A percentile compares a stretch with the other conserved stretches of the same genome.
Conservation (phyloP, 2,888 invertebrate species). For the Allygus modestus region DNA sequence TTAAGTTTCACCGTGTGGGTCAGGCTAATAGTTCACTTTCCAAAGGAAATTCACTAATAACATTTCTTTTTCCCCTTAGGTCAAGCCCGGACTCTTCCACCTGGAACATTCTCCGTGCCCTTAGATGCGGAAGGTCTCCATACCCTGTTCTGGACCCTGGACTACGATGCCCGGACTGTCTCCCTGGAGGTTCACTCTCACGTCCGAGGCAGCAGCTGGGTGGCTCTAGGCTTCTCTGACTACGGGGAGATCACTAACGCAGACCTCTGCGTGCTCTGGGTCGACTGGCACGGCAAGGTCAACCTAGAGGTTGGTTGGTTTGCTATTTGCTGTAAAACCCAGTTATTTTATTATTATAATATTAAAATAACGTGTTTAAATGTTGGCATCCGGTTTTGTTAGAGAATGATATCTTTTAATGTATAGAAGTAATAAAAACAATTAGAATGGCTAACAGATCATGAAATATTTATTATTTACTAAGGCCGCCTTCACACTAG, state of each 20-base stretch:
- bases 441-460: too few species aligned
- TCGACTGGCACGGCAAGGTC: slow-evolving; percentile 80
- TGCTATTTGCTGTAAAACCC: too few species aligned
- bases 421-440: too few species aligned
- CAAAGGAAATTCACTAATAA: too few species aligned
- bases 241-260: slow-evolving; percentile 85
- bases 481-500: too few species aligned
- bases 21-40: too few species aligned
- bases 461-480: too few species aligned
- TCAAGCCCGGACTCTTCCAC: neutral
- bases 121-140: slow-evolving; percentile 74
- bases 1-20: too few species aligned
- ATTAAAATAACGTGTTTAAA: too few species aligned
- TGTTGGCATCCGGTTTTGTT: too few species aligned
- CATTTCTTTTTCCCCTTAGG: neutral
- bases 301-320: slow-evolving; percentile 76
- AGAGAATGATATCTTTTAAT: too few species aligned
- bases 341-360: neutral
- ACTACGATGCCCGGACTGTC: slow-evolving; percentile 74
- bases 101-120: slow-evolving; percentile 70
- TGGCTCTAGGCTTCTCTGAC: slow-evolving; percentile 92
- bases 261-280: slow-evolving; percentile 90
- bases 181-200: slow-evolving; percentile 77
- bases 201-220: slow-evolving; percentile 78
- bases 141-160: slow-evolving; percentile 76